Evolutionary conservation across 2,113 vertebrate species (phyloP), one percentile per base, ranked within the genome.

Genomic region (Bostrychus sinensis): DNA sequence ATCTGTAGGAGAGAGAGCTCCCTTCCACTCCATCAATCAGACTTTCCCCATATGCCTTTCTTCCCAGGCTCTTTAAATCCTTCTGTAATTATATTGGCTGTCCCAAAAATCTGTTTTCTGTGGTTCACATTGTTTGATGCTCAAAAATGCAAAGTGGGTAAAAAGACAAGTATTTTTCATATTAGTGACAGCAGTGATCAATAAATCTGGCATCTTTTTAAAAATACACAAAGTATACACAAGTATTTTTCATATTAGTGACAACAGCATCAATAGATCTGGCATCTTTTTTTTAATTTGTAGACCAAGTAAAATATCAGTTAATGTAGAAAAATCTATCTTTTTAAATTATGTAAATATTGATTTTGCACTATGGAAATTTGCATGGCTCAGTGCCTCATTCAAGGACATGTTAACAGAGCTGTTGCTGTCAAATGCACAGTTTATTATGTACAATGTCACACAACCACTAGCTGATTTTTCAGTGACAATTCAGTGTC

Each of bases 1-100:
- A 72, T 74, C 16, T 70, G 23, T 11, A 28, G 16, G 36, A 42
- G 48, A 38, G 45, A 34, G 50, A 55, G 34, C 17, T 17, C 36
- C 25, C 22, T 11, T 2, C 10, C 39, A 48, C 25, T 66, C 46
- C 23, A 60, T 67, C 28, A 5, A 17, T 42, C 41, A 39, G 14
- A 25, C 54, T 64, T 32, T 4, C 22, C 20, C 25, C 38, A 34
- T 9, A 26, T 7, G 17, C 22, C 42, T 1, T 54, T 53, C 1
- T 56, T 20, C 16, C 23, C 8, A 34, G 37, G 39, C 25, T 62
- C 42, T 26, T 38, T 28, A 5, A 16, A 19, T 39, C 22, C 23
- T 30, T 59, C 41, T 56, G 43, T 50, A 65, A 65, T 67, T 74
- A 70, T 65, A 32, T 23, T 50, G 56, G 28, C n/a, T n/a, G n/a